phyloP scores from a whole-genome alignment of 2,113 vertebrate species.

The Athene cunicularia region DNA sequence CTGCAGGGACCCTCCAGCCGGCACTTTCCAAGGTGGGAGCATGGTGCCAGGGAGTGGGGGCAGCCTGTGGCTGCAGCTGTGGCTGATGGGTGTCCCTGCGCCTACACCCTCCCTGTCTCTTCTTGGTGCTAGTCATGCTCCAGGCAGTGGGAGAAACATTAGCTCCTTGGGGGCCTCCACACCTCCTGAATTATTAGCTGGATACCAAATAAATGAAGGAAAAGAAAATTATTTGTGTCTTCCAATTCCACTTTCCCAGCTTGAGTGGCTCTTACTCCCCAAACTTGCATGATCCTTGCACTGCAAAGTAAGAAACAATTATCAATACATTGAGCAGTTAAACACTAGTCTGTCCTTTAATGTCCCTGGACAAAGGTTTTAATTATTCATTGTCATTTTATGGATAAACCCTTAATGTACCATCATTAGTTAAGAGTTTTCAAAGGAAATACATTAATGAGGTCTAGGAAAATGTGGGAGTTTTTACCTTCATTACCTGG shows the following conservation, averaged over 20 bases:
- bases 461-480: constrained; percentile 56
- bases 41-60: background rate
- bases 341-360: constrained; percentile 55
- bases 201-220: background rate
- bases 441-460: constrained; percentile 71
- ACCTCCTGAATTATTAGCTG: background rate
- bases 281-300: background rate
- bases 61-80: background rate
- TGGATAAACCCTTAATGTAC: constrained; percentile 52
- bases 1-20: background rate
- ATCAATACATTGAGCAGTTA: background rate
- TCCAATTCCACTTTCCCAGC: background rate
- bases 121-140: no score
- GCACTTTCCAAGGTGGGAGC: background rate
- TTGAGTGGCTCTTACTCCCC: background rate
- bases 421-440: constrained; percentile 68
- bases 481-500: constrained; percentile 72
- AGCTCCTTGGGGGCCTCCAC: background rate
- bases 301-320: constrained; percentile 18
- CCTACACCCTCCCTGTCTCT: rapidly evolving
- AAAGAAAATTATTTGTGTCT: background rate
- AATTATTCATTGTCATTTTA: constrained; percentile 63
- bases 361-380: constrained; percentile 38
- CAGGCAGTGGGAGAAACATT: background rate
- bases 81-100: no score